Evolutionary conservation across 2,797 vertebrate genomes (phyloP).

Genomic region (Arnoldichthys spilopterus): DNA sequence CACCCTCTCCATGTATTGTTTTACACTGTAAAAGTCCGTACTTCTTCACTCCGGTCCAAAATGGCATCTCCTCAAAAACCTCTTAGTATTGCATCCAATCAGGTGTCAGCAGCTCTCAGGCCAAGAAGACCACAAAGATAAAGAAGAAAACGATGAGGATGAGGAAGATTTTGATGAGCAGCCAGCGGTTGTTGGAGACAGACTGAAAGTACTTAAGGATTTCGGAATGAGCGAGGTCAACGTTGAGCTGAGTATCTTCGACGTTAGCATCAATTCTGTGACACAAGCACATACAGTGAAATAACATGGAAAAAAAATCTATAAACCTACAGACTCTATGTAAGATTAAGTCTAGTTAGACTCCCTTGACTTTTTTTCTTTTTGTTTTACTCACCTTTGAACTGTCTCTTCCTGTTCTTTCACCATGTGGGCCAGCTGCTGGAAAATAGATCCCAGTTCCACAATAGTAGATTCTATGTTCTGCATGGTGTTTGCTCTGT

Average conservation of each 20-base stretch:
- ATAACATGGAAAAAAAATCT: not conserved
- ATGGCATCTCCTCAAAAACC: not conserved
- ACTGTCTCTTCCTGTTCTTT: conserved; percentile 86
- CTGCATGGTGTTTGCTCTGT: conserved; percentile 83
- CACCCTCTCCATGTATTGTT: not conserved
- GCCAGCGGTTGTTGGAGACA: conserved; percentile 83
- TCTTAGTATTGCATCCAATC: not conserved
- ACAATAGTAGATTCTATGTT: conserved; percentile 86
- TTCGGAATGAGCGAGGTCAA: conserved; percentile 81
- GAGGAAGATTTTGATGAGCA: conserved; percentile 86
- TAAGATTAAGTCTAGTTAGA: not conserved
- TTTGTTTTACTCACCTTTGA: conserved; percentile 72
- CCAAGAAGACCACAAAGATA: conserved; percentile 84
- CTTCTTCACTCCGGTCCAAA: not conserved
- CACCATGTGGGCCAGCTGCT: conserved; percentile 86
- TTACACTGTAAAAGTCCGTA: conserved; percentile 22
- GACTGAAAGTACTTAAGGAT: conserved; percentile 88
- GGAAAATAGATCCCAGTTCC: conserved; percentile 86
- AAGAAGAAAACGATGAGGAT: conserved; percentile 86
- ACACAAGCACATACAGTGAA: not conserved
- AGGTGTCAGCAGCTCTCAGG: conserved; percentile 65
- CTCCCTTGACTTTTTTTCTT: not conserved
- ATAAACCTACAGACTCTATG: no score
- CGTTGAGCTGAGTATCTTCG: conserved; percentile 81
- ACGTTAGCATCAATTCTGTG: conserved; percentile 82